phyloP scores from a whole-genome alignment of 2,888 invertebrate species.

The Amphipyra tragopoginis region DNA sequence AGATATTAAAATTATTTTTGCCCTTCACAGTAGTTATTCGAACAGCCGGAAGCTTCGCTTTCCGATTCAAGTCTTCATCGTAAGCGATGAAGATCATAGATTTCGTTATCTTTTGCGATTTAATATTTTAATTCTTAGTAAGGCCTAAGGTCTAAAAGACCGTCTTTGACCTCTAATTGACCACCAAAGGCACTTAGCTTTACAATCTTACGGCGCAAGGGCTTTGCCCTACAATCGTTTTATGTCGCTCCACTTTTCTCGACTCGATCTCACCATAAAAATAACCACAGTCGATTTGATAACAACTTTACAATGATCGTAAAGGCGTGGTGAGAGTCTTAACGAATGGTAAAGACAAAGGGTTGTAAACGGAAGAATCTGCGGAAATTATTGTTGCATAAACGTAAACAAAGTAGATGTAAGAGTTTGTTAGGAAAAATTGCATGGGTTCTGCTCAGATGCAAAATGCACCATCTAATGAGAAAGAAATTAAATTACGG shows the following conservation, averaged over 20 bases:
- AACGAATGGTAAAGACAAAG: constrained; percentile 23
- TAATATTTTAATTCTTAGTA: no score
- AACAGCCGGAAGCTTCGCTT: no score
- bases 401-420: constrained; percentile 26
- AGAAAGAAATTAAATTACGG: no score
- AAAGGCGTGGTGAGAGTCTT: constrained; percentile 18
- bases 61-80: no score
- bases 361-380: constrained; percentile 8
- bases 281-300: constrained; percentile 5
- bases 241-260: background rate
- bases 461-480: no score
- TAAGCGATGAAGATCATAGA: no score
- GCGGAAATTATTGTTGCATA: constrained; percentile 25
- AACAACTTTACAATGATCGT: constrained; percentile 12
- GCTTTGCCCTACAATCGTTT: constrained; percentile 1
- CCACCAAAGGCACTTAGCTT: background rate
- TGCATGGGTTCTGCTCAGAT: constrained; percentile 11
- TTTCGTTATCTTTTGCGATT: no score
- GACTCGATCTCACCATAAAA: background rate
- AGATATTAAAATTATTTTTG: no score
- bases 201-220: background rate
- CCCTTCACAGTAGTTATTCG: no score
- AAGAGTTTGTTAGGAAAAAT: background rate
- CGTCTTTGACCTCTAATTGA: background rate
- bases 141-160: background rate